Evolutionary conservation across 2,113 vertebrate species (phyloP), one percentile per base, ranked within the genome.

Genomic region (Myanophis thanlyinensis): DNA sequence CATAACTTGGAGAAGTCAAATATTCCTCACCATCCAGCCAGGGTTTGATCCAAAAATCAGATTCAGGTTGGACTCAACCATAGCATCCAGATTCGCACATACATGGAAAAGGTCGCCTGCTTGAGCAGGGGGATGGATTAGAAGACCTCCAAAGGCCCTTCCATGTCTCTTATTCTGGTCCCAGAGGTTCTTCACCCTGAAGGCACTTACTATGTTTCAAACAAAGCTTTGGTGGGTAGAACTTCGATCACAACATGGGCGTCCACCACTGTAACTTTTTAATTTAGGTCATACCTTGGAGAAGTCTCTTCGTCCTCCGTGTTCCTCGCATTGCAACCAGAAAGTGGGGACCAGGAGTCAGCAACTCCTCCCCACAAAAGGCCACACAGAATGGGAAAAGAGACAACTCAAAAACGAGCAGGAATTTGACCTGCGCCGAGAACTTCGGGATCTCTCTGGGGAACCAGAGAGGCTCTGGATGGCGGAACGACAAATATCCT

Each of bases 381-480:
- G 62, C 30, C 30, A n/a, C 90, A 23, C 67, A 47, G 90, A 85
- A 40, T 48, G 73, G 88, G 67, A 62, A 84, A 90, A 47, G 46
- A 88, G 91, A 8, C 93, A 92, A 35, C 25, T 62, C 6, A 27
- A 20, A 47, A 25, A 46, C n/a, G 10, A 54, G 2, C 46, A 8
- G 10, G 13, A 11, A 9, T 85, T 20, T 27, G 53, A 1, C 5
- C 27, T 22, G 15, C 7, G 5, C 25, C 0, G 3, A 8, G 40
- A 52, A 88, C 56, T 89, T 95, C 51, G 91, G 0, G 62, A 85
- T 44, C 94, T 94, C 35, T 20, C 90, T 90, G 93, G 96, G 92
- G 47, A 89, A n/a, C 48, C 35, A 44, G n/a, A n/a, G n/a, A n/a
- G 0, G 49, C 46, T 46, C 84, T 95, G 94, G 84, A 88, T 80